Evolutionary conservation across 1,140 invertebrate genomes (phyloP), one percentile per base, ranked within the genome.

Genomic region (Phymorhynchus buccinoides): DNA sequence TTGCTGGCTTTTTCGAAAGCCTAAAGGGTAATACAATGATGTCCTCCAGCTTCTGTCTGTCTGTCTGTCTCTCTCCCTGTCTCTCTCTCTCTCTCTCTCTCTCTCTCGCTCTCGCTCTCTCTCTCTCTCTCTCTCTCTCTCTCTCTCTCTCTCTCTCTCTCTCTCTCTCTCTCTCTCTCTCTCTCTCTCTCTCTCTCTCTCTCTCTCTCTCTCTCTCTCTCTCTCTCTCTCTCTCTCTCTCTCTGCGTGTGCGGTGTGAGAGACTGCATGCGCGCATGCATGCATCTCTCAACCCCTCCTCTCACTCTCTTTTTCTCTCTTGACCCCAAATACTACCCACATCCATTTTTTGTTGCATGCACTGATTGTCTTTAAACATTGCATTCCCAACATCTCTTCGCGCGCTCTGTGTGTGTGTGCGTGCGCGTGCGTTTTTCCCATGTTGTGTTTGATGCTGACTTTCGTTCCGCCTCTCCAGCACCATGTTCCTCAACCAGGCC

Each of bases 111-210:
- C 81, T 66, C 52, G 18, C 81, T 66, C 62, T 83, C 52, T 62
- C 81, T 66, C 81, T 79, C 80, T 62, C 30, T 82, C 32, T 82
- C 44, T 82, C 44, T 83, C 48, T 83, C 52, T 83, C 48, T 68
- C 56, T 62, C 56, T 62, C 56, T 37, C 68, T 71, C 68, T 71
- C 35, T 71, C 30, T 35, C 68, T 71, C 35, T 37, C 68, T 35
- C 30, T 35, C 68, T 37, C 68, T 37, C 68, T 35, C 30, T 35
- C 30, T 35, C 35, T 35, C 35, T 71, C 68, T 35, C 35, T 32
- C 35, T 9, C 68, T 32, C 68, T 9, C 35, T 35, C 6, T 35
- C n/a, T 35, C 6, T 35, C 68, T 35, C 30, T 6, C 35, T 62
- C 56, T 62, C 56, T 62, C 12, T 62, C 56, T 62, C 56, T 62